Evolutionary conservation across 2,113 vertebrate species (phyloP).

Genomic region (Eclectus roratus): DNA sequence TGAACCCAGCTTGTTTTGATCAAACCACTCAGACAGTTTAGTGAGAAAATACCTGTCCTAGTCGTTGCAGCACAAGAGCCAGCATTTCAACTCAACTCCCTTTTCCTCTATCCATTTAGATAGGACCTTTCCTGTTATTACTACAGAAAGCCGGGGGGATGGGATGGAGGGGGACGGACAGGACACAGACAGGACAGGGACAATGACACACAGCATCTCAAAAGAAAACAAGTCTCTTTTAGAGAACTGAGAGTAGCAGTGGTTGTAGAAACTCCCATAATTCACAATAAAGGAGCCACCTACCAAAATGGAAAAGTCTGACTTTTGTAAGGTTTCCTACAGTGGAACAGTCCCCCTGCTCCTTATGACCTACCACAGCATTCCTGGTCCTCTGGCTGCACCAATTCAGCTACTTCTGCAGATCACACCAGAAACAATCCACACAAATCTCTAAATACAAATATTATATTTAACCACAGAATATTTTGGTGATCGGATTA

Average conservation of each 20-base stretch:
- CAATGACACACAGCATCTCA: no score
- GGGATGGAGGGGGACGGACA: no score
- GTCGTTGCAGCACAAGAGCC: not conserved
- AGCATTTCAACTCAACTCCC: no score
- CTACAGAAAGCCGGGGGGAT: no score
- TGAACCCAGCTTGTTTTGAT: not conserved
- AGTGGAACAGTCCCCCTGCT: not conserved
- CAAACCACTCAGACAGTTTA: not conserved
- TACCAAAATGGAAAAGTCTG: not conserved
- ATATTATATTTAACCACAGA: not conserved
- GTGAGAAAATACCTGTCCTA: not conserved
- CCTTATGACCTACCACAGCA: rapidly evolving
- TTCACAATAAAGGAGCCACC: not conserved
- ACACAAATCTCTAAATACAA: no score
- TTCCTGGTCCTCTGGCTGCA: not conserved
- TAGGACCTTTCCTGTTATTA: not conserved
- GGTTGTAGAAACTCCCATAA: not conserved
- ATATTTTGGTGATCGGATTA: not conserved
- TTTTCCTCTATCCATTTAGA: not conserved
- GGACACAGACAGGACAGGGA: no score
- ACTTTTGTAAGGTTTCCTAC: not conserved
- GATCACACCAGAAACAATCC: not conserved
- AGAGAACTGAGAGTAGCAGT: not conserved
- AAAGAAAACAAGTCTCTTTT: not conserved
- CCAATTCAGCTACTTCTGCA: not conserved